Evolutionary conservation across 1,140 invertebrate species (phyloP).

Genomic region (Aphaenogaster ashmeadi): DNA sequence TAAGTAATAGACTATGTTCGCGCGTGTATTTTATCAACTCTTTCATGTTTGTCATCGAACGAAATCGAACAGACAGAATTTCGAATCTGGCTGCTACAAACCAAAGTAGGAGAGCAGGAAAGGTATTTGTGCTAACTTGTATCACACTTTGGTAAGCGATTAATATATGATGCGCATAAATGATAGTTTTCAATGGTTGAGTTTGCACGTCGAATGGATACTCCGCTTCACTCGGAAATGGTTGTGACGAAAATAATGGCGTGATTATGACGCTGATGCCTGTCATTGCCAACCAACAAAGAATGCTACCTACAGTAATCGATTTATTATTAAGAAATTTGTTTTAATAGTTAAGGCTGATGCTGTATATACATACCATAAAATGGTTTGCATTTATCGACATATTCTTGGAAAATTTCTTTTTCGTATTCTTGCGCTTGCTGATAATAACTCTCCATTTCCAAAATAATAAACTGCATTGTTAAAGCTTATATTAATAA

Average conservation of each 20-base stretch:
- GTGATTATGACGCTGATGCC: slow-evolving; percentile 58
- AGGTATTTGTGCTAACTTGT: slow-evolving; percentile 35
- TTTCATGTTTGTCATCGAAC: background rate
- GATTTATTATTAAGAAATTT: background rate
- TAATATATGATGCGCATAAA: slow-evolving; percentile 42
- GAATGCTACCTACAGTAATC: slow-evolving; percentile 20
- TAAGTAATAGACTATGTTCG: slow-evolving; percentile 58
- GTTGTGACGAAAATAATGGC: slow-evolving; percentile 67
- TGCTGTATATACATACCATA: slow-evolving; percentile 44
- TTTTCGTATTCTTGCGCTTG: slow-evolving; percentile 59
- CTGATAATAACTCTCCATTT: slow-evolving; percentile 70
- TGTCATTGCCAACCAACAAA: slow-evolving; percentile 36
- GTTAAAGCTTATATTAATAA: slow-evolving; percentile 13
- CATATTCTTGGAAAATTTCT: slow-evolving; percentile 66
- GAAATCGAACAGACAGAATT: slow-evolving; percentile 46
- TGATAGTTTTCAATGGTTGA: slow-evolving; percentile 32
- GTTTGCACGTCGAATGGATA: slow-evolving; percentile 50
- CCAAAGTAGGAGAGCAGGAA: slow-evolving; percentile 56
- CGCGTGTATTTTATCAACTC: slow-evolving; percentile 14
- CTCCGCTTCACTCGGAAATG: slow-evolving; percentile 10
- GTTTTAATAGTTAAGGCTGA: background rate
- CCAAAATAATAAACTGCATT: slow-evolving; percentile 41
- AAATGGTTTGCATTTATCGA: slow-evolving; percentile 59
- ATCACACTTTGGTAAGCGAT: slow-evolving; percentile 11
- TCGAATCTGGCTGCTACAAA: slow-evolving; percentile 61